Conservation (phyloP, 2,113 vertebrate genomes). For the Urocolius indicus region DNA sequence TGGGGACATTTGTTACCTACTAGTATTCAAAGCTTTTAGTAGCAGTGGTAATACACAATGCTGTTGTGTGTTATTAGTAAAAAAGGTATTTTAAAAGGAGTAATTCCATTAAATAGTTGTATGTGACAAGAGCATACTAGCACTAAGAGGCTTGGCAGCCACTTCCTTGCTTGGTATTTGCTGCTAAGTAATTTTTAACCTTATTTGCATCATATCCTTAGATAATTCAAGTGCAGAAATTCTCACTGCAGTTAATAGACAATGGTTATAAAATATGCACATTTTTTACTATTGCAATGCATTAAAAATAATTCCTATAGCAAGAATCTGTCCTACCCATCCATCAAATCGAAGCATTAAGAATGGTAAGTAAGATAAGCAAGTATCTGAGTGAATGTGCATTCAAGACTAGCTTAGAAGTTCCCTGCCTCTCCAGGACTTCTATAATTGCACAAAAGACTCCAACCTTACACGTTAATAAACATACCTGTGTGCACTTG, state of each 20-base stretch:
- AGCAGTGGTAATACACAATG: neutral
- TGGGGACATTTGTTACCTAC: neutral
- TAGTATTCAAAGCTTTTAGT: constrained; percentile 12
- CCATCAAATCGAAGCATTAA: neutral
- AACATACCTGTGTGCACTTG: neutral
- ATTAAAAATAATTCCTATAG: neutral
- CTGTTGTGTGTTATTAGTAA: neutral
- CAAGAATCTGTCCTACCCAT: neutral
- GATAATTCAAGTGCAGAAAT: neutral
- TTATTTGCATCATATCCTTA: neutral
- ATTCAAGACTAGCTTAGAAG: neutral
- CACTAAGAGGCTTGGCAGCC: neutral
- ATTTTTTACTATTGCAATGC: neutral
- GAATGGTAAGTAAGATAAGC: neutral
- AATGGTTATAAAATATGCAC: neutral
- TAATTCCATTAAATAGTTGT: neutral
- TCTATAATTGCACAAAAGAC: neutral
- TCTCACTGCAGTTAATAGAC: neutral
- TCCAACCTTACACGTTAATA: neutral
- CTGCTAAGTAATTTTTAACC: neutral
- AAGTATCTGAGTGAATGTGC: neutral
- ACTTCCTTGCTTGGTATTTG: neutral
- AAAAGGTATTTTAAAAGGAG: neutral
- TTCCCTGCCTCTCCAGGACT: neutral
- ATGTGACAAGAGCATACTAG: neutral